Evolutionary conservation across 2,113 vertebrate species (phyloP).

Genomic region (Craseonycteris thonglongyai): DNA sequence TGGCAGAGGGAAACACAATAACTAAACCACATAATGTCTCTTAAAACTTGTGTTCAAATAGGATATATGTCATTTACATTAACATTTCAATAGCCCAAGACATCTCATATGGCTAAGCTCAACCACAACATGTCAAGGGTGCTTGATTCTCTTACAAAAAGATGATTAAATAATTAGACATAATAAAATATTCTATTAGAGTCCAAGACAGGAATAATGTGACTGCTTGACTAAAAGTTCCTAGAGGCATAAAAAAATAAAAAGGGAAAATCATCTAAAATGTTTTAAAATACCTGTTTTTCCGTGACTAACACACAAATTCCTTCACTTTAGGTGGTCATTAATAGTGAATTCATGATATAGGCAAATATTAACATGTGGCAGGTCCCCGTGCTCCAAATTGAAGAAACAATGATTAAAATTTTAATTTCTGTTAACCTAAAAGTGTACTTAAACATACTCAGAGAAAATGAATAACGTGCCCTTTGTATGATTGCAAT

Average conservation of each 20-base stretch:
- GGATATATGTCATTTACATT: background rate
- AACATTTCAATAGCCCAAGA: background rate
- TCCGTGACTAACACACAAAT: background rate
- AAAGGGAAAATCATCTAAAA: background rate
- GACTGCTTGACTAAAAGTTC: background rate
- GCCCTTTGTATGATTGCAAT: background rate
- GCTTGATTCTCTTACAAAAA: background rate
- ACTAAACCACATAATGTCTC: background rate
- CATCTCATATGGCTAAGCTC: background rate
- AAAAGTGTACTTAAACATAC: background rate
- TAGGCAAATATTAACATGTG: background rate
- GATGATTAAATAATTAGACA: background rate
- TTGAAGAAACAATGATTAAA: background rate
- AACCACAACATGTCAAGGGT: background rate
- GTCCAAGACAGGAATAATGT: background rate
- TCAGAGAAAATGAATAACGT: background rate
- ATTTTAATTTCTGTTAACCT: constrained; percentile 25
- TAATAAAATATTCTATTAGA: background rate
- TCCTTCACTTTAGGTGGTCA: background rate
- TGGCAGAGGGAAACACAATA: background rate
- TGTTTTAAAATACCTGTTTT: background rate
- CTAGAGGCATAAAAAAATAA: background rate
- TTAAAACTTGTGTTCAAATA: background rate
- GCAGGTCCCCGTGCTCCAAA: background rate
- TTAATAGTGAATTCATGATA: constrained; percentile 19